phyloP scores from a whole-genome alignment of 2,113 vertebrate species.

The Suricata suricatta region DNA sequence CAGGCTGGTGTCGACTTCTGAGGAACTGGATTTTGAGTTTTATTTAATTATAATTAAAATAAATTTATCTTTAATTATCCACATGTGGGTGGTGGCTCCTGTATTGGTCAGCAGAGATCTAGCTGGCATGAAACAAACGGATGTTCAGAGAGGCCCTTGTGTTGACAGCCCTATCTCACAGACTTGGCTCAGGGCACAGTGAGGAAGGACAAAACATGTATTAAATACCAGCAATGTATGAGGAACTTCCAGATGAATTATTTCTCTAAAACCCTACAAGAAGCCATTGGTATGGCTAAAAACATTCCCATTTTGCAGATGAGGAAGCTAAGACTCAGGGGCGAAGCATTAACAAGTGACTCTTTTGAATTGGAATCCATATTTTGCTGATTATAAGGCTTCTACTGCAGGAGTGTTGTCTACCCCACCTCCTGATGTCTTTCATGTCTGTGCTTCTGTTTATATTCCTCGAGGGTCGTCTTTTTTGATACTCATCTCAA shows the following conservation, averaged over 20 bases:
- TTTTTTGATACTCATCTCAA: conserved; percentile 18
- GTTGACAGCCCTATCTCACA: background rate
- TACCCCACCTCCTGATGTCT: background rate
- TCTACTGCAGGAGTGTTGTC: background rate
- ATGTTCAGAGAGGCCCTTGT: background rate
- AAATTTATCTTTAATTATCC: conserved; percentile 4
- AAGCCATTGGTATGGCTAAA: background rate
- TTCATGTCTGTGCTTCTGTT: conserved; percentile 9
- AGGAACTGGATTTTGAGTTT: conserved; percentile 41
- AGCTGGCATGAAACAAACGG: background rate
- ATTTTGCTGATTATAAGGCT: background rate
- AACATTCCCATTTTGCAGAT: conserved; percentile 28
- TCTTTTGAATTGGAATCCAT: background rate
- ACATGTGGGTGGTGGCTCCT: background rate
- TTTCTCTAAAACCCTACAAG: background rate
- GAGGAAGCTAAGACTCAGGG: conserved; percentile 20
- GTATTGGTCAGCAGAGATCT: background rate
- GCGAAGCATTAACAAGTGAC: background rate
- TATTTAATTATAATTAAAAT: conserved; percentile 32
- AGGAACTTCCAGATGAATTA: conserved; percentile 3
- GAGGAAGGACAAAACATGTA: background rate
- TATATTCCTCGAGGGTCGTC: conserved; percentile 8
- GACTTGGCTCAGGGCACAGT: background rate
- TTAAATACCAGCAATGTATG: background rate
- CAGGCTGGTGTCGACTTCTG: background rate